phyloP scores from a whole-genome alignment of 2,888 invertebrate species.

The Ophonus ardosiacus region DNA sequence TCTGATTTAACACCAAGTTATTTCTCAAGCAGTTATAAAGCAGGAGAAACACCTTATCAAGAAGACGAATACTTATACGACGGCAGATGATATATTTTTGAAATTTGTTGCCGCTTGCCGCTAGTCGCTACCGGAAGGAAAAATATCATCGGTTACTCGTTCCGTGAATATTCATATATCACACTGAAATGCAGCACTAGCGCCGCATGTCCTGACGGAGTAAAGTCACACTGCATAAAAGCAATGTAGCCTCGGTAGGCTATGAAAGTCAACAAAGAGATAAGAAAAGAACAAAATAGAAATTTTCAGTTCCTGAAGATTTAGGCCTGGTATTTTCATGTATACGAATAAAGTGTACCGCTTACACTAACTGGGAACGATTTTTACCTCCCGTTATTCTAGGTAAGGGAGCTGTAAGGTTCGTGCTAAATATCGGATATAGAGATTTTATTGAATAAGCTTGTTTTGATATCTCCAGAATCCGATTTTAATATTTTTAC shows the following conservation, averaged over 20 bases:
- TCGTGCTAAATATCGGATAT: too few relatives aligned
- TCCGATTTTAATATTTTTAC: too few relatives aligned
- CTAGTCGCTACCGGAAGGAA: neutral
- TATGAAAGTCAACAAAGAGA: neutral
- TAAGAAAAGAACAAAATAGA: neutral
- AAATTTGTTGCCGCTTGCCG: neutral
- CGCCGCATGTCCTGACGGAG: neutral
- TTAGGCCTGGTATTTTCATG: too few relatives aligned
- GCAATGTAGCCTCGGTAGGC: neutral
- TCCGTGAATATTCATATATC: conserved; percentile 9
- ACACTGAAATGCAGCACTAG: neutral
- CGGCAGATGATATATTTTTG: neutral
- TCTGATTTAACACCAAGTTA: too few relatives aligned
- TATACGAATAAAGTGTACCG: too few relatives aligned
- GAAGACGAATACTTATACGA: neutral
- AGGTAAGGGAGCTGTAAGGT: too few relatives aligned
- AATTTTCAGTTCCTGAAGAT: too few relatives aligned
- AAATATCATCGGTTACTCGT: conserved; percentile 2
- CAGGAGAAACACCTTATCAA: neutral
- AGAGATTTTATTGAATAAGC: too few relatives aligned
- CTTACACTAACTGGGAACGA: too few relatives aligned
- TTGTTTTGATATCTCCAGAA: too few relatives aligned
- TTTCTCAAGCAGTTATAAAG: neutral
- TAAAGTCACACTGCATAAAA: neutral
- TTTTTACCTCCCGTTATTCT: too few relatives aligned